A percentile compares a stretch with the other conserved stretches of the same genome.
Evolutionary conservation across 2,797 vertebrate genomes (phyloP).

Genomic region (Sebastes matsubarae): DNA sequence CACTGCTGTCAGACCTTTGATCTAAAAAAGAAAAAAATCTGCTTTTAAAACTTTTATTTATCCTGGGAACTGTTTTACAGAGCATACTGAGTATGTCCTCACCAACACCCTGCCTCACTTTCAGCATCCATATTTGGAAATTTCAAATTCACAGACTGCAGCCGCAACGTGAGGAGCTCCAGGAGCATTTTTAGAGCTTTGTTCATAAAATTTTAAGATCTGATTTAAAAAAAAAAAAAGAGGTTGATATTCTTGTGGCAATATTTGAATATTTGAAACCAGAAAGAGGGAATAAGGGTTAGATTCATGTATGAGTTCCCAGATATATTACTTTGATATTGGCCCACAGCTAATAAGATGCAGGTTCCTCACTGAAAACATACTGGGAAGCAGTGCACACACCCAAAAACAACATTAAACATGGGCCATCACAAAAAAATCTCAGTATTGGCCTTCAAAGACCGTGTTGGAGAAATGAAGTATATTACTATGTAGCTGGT

Average conservation of each 20-base stretch:
- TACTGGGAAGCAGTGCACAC: not conserved
- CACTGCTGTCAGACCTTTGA: constrained; percentile 35
- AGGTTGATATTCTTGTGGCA: not conserved
- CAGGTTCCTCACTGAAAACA: not conserved
- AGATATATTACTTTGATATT: not conserved
- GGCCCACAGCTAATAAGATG: not conserved
- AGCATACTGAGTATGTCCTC: constrained; percentile 6
- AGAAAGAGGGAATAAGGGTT: not conserved
- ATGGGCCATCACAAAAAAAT: not conserved
- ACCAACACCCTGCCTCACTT: not conserved
- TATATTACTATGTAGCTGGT: not conserved
- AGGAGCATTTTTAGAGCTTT: not conserved
- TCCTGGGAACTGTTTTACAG: constrained; percentile 14
- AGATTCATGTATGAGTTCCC: not conserved
- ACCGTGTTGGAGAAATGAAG: not conserved
- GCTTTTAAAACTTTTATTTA: constrained; percentile 45
- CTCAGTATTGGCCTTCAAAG: not conserved
- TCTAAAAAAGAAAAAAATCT: not conserved
- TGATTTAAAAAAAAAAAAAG: no score
- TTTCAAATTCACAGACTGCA: constrained; percentile 3
- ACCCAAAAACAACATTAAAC: constrained; percentile 6
- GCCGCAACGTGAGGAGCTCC: not conserved
- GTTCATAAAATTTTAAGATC: constrained; percentile 17
- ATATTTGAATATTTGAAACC: not conserved
- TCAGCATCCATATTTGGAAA: constrained; percentile 23